A percentile compares a stretch with the other conserved stretches of the same genome.
Evolutionary conservation across 1,140 invertebrate genomes (phyloP).

Genomic region (Musca vetustissima): DNA sequence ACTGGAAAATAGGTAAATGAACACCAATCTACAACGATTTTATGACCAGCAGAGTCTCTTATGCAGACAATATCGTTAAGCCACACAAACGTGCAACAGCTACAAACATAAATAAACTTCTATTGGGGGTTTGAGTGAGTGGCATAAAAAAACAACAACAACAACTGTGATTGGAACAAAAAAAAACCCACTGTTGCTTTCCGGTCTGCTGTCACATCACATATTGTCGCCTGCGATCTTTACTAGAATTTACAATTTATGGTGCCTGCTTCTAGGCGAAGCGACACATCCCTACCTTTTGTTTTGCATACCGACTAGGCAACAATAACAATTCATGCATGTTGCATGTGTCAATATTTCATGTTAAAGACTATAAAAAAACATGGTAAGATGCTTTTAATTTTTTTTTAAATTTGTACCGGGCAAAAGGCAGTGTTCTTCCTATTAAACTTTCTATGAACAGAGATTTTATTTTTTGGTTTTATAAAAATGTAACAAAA

Average conservation of each 20-base stretch:
- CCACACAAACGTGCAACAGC: neutral
- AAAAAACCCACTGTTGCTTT: constrained; percentile 16
- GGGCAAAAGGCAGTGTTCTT: too few relatives aligned
- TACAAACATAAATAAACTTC: neutral
- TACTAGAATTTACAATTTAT: constrained; percentile 5
- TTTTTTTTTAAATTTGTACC: too few relatives aligned
- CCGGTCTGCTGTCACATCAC: neutral
- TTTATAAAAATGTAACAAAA: too few relatives aligned
- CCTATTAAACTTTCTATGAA: too few relatives aligned
- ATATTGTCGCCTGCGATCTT: constrained; percentile 10
- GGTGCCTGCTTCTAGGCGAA: constrained; percentile 7
- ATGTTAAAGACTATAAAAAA: too few relatives aligned
- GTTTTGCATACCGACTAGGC: too few relatives aligned
- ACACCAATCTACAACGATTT: constrained; percentile 17
- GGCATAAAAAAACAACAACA: neutral
- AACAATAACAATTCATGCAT: too few relatives aligned
- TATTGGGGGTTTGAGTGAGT: neutral
- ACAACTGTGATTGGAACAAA: neutral
- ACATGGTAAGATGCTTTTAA: too few relatives aligned
- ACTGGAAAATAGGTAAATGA: constrained; percentile 23
- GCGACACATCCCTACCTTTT: too few relatives aligned
- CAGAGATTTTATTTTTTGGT: too few relatives aligned
- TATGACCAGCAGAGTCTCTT: constrained; percentile 4
- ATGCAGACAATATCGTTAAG: neutral
- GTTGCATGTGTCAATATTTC: too few relatives aligned